Base-by-base conservation (phyloP, 2,888 invertebrate species). In the Platycheirus rosarum region DNA sequence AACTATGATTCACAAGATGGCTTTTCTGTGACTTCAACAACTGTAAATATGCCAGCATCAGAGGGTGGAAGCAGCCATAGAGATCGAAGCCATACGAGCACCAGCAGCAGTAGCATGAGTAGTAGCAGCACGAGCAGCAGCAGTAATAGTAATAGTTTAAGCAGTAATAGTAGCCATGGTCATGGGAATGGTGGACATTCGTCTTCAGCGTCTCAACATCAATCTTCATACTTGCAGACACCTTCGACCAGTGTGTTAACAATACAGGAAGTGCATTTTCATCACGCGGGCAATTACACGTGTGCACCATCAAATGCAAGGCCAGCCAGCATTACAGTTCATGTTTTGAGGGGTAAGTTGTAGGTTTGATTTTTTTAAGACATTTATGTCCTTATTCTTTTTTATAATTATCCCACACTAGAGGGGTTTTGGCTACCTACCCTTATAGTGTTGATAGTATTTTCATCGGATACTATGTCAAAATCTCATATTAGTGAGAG, bases 251-350 rank as follows among this genome's bases (percentile, higher is more conserved):
- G 95, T 85, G 93, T 94, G 84, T 91, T 95, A 51, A 92, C 94
- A 68, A 93, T 95, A 55, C 93, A 93, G 23, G 93, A 94, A 86
- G 94, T 94, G 0, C 91, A 86, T 88, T 91, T 90, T 0, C 91
- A 93, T 51, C 95, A 95, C 87, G 93, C 94, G n/a, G 95, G 95
- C 16, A 96, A 95, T 90, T 96, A 95, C 88, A 94, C 95, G 9
- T 96, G 96, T 87, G 94, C 94, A 42, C 95, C 96, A 7, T 95
- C 95, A 7, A 95, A 95, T 88, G 95, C 95, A 0, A 92, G 93
- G 76, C 93, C 94, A 4, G 93, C 95, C 18, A 95, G 94, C 71
- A 95, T 95, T 77, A 94, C 93, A 40, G 95, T 95, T 0, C 95
- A 95, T 87, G 94, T 95, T 26, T 90, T 95, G 60, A 92, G 93